Evolutionary conservation across 1,140 invertebrate species (phyloP), one percentile per base, ranked within the genome.

Genomic region (Drosophila pruinosa): DNA sequence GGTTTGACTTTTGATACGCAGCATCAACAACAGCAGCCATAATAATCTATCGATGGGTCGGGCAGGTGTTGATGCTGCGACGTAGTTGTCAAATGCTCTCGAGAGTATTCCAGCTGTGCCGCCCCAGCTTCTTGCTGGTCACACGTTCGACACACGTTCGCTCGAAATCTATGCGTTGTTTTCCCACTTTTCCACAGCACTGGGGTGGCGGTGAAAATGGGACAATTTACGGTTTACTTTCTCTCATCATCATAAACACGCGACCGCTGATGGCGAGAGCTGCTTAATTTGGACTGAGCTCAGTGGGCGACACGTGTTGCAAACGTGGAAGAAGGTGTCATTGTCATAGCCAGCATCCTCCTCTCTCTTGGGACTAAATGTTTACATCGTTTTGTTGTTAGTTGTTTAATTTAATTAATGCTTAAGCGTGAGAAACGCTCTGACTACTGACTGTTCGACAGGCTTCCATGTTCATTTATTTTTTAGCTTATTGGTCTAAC

Each of bases 401-500:
- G 82, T 88, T 69, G 57, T 81, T 81, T 85, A 86, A 85, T 85
- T 85, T 72, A 85, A 85, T 85, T 86, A 85, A 86, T 88, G 62
- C 41, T 65, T 77, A 81, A 86, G 54, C 74, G 81, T 75, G 81
- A 65, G 77, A 82, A n/a, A 78, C 36, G 5, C 39, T 7, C 2
- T 31, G 19, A 14, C 12, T 56, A 12, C 14, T 15, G n/a, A n/a
- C n/a, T n/a, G n/a, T n/a, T n/a, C n/a, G n/a, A 17, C 0, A 8
- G 4, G 4, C 3, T 15, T 26, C 21, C 8, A 22, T 7, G 26
- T 31, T 7, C 3, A 15, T 53, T 31, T 57, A n/a, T n/a, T n/a
- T n/a, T n/a, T n/a, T n/a, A n/a, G n/a, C 34, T 36, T 73, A 58
- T 76, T 72, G 48, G 34, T 67, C 8, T 72, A 76, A 76, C 73